phyloP scores from a whole-genome alignment of 2,797 vertebrate genomes.

The Propithecus perrieri region DNA sequence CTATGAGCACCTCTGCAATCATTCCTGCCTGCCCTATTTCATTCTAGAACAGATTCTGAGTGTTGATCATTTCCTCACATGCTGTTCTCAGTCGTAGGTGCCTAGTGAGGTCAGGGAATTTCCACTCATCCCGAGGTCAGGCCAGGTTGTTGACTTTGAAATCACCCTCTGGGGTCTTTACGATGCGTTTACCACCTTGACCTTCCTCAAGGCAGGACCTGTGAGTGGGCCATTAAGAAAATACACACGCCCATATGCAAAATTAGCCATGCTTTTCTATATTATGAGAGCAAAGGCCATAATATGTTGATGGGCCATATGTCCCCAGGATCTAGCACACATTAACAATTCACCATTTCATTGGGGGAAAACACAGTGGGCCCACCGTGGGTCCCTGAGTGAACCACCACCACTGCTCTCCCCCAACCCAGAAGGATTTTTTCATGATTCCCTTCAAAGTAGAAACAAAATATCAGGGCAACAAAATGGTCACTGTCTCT shows the following conservation, averaged over 20 bases:
- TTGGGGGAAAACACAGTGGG: neutral
- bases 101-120: neutral
- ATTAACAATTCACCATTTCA: neutral
- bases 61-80: neutral
- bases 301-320: neutral
- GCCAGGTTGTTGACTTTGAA: neutral
- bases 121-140: neutral
- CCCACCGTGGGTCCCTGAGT: neutral
- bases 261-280: neutral
- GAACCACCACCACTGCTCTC: neutral
- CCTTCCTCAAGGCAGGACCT: neutral
- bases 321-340: neutral
- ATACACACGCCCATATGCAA: too few relatives aligned
- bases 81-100: too few relatives aligned
- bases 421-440: neutral
- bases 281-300: neutral
- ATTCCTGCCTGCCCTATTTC: neutral
- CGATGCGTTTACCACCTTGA: too few relatives aligned
- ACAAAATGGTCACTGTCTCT: neutral
- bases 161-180: neutral
- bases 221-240: neutral
- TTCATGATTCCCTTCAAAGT: neutral
- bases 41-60: neutral
- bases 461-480: neutral
- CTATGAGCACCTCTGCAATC: fast-evolving